Percentiles rank a stretch among this genome's conserved stretches.
Evolutionary conservation across 2,888 invertebrate genomes (phyloP).

Genomic region (Rhabditophanes sp.): DNA sequence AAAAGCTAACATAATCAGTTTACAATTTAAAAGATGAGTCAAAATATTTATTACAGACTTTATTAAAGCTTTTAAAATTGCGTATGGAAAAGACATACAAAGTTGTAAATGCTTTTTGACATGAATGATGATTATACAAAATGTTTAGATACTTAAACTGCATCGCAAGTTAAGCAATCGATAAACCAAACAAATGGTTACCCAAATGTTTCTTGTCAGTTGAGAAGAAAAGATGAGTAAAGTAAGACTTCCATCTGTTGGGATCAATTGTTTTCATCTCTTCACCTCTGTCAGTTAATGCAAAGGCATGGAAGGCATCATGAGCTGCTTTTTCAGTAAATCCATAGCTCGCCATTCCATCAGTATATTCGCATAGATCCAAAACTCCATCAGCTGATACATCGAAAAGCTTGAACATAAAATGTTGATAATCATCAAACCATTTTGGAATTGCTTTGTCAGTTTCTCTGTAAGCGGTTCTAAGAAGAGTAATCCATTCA

Average conservation of each 20-base stretch:
- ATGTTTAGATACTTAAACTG: too few species aligned
- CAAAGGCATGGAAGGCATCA: conserved; percentile 26
- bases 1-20: too few species aligned
- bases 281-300: conserved; percentile 22
- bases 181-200: conserved; percentile 36
- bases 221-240: conserved; percentile 33
- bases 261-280: conserved; percentile 19
- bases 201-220: conserved; percentile 25
- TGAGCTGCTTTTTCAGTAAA: conserved; percentile 17
- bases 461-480: too few species aligned
- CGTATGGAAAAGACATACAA: too few species aligned
- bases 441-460: too few species aligned
- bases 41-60: too few species aligned
- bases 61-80: too few species aligned
- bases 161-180: too few species aligned
- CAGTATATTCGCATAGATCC: conserved; percentile 39
- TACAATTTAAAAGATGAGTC: too few species aligned
- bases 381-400: conserved; percentile 40
- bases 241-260: conserved; percentile 27
- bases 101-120: too few species aligned
- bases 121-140: too few species aligned
- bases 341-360: conserved; percentile 41
- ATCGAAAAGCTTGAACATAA: conserved; percentile 44
- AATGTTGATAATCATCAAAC: conserved; percentile 37
- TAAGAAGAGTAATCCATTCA: conserved; percentile 29